A percentile compares a stretch with the other conserved stretches of the same genome.
Evolutionary conservation across 1,140 invertebrate genomes (phyloP).

Genomic region (Drusus annulatus): DNA sequence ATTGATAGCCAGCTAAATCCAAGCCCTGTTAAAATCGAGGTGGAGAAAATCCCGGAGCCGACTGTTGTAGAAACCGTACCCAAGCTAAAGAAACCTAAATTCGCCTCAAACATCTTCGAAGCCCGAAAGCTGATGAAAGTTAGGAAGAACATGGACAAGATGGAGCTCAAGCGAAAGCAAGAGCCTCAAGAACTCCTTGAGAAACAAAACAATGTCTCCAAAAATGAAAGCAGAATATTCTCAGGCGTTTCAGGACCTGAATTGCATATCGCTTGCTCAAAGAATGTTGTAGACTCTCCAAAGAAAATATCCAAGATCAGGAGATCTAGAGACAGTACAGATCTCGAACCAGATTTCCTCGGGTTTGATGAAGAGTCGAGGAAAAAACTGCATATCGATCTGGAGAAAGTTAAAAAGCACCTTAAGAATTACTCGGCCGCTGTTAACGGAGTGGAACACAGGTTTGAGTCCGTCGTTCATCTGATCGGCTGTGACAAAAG

Average conservation of each 20-base stretch:
- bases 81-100: conserved; percentile 74
- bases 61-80: conserved; percentile 62
- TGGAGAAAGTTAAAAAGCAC: conserved; percentile 27
- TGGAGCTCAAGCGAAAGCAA: conserved; percentile 72
- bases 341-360: conserved; percentile 7
- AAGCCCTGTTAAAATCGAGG: conserved; percentile 3
- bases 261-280: conserved; percentile 66
- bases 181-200: conserved; percentile 68
- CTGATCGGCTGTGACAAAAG: conserved; percentile 35
- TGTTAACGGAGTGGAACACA: conserved; percentile 29
- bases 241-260: conserved; percentile 69
- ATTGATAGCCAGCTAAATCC: conserved; percentile 52
- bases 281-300: neutral
- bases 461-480: conserved; percentile 29
- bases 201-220: conserved; percentile 68
- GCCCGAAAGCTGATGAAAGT: conserved; percentile 76
- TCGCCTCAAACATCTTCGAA: conserved; percentile 75
- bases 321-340: neutral
- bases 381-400: conserved; percentile 6
- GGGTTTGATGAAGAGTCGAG: conserved; percentile 47
- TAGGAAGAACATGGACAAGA: conserved; percentile 74
- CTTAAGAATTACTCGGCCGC: conserved; percentile 4
- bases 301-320: neutral
- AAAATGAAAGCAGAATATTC: conserved; percentile 67
- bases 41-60: conserved; percentile 1